phyloP scores from a whole-genome alignment of 2,888 invertebrate genomes.

The Thysanoteuthis rhombus region DNA sequence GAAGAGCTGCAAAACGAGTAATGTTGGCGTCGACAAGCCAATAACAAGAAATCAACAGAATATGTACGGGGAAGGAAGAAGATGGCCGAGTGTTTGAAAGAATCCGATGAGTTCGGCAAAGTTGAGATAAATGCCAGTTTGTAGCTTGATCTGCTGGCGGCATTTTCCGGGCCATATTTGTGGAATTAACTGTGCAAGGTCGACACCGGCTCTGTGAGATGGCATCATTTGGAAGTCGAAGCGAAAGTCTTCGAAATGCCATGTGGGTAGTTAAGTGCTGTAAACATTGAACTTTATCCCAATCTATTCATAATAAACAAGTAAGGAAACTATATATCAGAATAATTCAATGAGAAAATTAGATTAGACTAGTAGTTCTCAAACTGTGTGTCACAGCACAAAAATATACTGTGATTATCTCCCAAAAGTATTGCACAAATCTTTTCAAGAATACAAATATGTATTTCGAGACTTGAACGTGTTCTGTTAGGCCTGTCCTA shows the following conservation, averaged over 20 bases:
- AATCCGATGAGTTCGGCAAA: background rate
- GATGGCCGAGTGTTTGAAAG: background rate
- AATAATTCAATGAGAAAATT: background rate
- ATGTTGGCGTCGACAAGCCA: background rate
- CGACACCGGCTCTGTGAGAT: background rate
- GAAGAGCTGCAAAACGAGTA: background rate
- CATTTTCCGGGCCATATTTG: conserved; percentile 15
- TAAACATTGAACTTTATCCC: background rate
- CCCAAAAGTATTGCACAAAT: no score
- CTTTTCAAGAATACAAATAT: no score
- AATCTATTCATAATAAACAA: background rate
- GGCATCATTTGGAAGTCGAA: background rate
- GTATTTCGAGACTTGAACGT: no score
- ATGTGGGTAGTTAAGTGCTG: background rate
- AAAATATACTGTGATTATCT: no score
- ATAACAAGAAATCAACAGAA: background rate
- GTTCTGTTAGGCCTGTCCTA: no score
- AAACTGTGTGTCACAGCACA: no score
- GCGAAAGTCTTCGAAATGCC: background rate
- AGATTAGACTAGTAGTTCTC: background rate
- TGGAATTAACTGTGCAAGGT: conserved; percentile 23
- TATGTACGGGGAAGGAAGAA: background rate
- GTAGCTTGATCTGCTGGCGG: conserved; percentile 16
- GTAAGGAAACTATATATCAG: background rate
- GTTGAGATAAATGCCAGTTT: background rate